Evolutionary conservation across 2,888 invertebrate genomes (phyloP).

Genomic region (Melolontha melolontha): DNA sequence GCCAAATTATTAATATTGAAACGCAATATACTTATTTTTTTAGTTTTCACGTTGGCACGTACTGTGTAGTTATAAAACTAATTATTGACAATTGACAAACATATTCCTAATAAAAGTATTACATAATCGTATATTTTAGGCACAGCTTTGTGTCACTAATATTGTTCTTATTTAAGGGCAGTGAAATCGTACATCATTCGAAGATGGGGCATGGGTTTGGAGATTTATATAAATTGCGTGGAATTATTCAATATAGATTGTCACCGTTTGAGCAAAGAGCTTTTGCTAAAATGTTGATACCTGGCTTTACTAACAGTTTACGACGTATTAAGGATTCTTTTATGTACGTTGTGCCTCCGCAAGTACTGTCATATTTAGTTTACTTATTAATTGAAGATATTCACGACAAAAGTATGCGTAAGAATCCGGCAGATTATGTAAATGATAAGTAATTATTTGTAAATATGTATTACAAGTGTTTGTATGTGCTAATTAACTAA

Average conservation of each 20-base stretch:
- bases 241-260: conserved; percentile 83
- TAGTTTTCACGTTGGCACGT: no score
- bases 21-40: no score
- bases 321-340: conserved; percentile 77
- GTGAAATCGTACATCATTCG: not conserved
- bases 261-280: conserved; percentile 92
- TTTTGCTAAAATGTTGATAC: conserved; percentile 80
- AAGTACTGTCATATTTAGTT: conserved; percentile 70
- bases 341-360: conserved; percentile 76
- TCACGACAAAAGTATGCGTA: conserved; percentile 69
- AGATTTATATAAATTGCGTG: conserved; percentile 71
- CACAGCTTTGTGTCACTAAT: no score
- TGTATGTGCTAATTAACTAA: no score
- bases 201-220: conserved; percentile 79
- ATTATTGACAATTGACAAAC: no score
- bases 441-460: conserved; percentile 71
- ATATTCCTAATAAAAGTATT: no score
- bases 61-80: no score
- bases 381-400: conserved; percentile 72
- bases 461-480: no score
- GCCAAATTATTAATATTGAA: no score
- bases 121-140: no score
- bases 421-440: conserved; percentile 78
- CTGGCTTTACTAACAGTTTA: conserved; percentile 83
- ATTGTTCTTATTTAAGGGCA: no score